Percentiles rank a stretch among this genome's conserved stretches.
Evolutionary conservation across 30 jellyfish, hydroid and myxozoan genomes (phyloP).

Genomic region (Turritopsis rubra): DNA sequence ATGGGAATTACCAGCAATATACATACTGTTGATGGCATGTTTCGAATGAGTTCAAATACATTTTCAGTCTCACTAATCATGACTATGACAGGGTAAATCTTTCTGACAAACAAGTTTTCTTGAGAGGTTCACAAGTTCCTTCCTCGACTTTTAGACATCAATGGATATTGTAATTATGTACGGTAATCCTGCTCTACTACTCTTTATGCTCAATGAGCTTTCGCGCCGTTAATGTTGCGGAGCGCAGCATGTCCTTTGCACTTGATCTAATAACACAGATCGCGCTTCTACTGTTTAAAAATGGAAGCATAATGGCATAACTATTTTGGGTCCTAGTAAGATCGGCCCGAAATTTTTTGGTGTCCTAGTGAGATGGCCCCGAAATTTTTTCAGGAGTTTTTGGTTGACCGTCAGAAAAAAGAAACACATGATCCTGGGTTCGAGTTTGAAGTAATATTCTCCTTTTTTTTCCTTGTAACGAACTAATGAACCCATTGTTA

Average conservation of each 20-base stretch:
- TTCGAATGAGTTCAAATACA: conserved; percentile 52
- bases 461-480: too few relatives aligned
- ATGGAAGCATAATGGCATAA: not conserved
- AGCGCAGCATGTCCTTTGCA: not conserved
- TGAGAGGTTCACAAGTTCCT: not conserved
- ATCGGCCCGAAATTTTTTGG: too few relatives aligned
- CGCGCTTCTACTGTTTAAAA: not conserved
- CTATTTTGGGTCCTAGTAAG: too few relatives aligned
- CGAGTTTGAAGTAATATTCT: too few relatives aligned
- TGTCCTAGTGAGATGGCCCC: too few relatives aligned
- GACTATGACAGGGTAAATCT: not conserved
- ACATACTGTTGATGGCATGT: conserved; percentile 79
- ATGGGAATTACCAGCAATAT: conserved; percentile 73
- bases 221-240: not conserved
- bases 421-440: too few relatives aligned
- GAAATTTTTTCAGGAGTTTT: too few relatives aligned
- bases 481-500: too few relatives aligned
- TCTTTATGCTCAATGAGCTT: not conserved
- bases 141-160: not conserved
- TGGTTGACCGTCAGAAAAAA: too few relatives aligned
- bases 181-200: not conserved
- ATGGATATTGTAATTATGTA: not conserved
- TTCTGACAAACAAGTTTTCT: not conserved
- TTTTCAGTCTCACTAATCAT: conserved; percentile 76
- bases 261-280: not conserved